Evolutionary conservation across 2,113 vertebrate genomes (phyloP), one percentile per base, ranked within the genome.

Genomic region (Trichomycterus rosablanca): DNA sequence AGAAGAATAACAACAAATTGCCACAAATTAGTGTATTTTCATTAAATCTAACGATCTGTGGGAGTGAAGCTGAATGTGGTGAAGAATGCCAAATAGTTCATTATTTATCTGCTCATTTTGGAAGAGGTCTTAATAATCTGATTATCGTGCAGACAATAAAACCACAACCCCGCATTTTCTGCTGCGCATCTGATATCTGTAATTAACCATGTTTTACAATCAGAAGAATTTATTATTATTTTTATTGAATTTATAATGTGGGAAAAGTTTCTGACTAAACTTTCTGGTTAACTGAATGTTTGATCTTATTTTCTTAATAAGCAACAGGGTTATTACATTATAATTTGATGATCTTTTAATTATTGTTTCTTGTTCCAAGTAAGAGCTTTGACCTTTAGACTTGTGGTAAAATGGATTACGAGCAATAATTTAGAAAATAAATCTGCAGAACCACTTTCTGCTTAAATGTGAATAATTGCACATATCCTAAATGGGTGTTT

Each of bases 121-220:
- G 26, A 19, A 39, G 37, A 52, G 24, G 10, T 49, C 14, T 49
- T 55, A 39, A 60, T 30, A 32, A 23, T 30, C 32, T 39, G 22
- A 54, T 55, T 23, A 65, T 20, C 22, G 54, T 49, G 55, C 43
- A 66, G 43, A 60, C 48, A 18, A 19, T 55, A 40, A 28, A 68
- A 34, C 19, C n/a, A 65, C 20, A 46, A 5, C 44, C 24, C 18
- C 42, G 19, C 7, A 19, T 53, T 50, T 64, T 39, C 44, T 35
- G 19, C 19, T 59, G 30, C 26, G 11, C 43, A 39, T n/a, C 22
- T 40, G 15, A 61, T 24, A 58, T 64, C 15, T 63, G 39, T 49
- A 44, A 59, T 70, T 59, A 48, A 59, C 9, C 11, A 58, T 63
- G 60, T 59, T 65, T 59, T 23, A 59, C 35, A 64, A 59, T 45